Base-by-base conservation (phyloP, 30 jellyfish, hydroid and myxozoan genomes). In the Euphysa ruthae region DNA sequence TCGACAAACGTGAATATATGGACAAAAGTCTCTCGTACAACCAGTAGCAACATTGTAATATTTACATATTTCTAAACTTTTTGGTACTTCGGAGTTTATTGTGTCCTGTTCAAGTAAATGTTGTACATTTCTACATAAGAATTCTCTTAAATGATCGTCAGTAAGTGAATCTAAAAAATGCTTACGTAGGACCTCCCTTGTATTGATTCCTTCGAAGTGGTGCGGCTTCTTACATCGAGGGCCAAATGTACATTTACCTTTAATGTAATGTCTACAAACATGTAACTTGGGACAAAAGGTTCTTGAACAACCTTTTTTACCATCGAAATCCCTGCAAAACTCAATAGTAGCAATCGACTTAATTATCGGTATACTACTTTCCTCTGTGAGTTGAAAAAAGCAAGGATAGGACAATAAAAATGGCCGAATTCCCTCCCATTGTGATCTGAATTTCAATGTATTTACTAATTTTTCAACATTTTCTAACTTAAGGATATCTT, bases 221-320 rank as follows among this genome's bases (percentile, higher is more conserved):
- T 86, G 96, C n/a, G 96, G 96, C 49, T 86, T 86, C 54, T 86
- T 86, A 55, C 96, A 86, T 32, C 88, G 79, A 8, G 81, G 33
- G 10, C 96, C 96, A 73, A 86, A 86, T 23, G 93, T 86, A 73
- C 96, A 86, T 55, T 86, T 86, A 3, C 94, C 96, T 50, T 86
- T 86, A 19, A 86, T 76, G 52, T 55, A 86, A 43, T 86, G 96
- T 27, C 96, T 61, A 68, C 96, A 86, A 3, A 86, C 85, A 35
- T 86, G 96, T 15, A 86, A 75, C 57, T 66, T 72, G 12, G 85
- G 80, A 51, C 96, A 86, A 18, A 10, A 58, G 22, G 61, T 43
- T n/a, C 29, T 61, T 14, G 15, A 10, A 61, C 96, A 86, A 21
- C 94, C 94, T 35, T 69, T 79, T 32, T 86, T 86, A 38, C 96